Percentiles rank a stretch among this genome's conserved stretches.
Evolutionary conservation across 2,797 vertebrate genomes (phyloP).

Genomic region (Rhynchotus rufescens): DNA sequence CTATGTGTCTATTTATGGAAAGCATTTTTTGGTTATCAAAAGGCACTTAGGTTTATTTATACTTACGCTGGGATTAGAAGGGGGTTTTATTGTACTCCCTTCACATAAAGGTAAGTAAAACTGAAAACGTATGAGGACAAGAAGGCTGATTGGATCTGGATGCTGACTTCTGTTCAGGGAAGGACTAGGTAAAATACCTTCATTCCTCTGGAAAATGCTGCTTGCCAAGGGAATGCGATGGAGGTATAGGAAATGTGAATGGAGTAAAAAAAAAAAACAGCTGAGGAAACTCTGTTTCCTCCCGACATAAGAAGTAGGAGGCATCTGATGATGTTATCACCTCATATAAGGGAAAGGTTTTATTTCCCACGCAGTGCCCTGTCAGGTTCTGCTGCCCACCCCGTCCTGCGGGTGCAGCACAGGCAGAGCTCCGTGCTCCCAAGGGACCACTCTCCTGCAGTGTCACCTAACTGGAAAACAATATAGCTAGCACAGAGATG

Average conservation of each 20-base stretch:
- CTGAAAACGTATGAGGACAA: neutral
- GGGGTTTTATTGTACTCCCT: neutral
- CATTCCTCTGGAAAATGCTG: slow-evolving; percentile 59
- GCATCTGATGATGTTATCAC: slow-evolving; percentile 38
- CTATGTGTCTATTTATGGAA: neutral
- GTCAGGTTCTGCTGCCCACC: neutral
- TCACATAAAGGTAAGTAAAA: slow-evolving; percentile 17
- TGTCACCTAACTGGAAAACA: neutral
- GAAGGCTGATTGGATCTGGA: slow-evolving; percentile 21
- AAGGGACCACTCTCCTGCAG: neutral
- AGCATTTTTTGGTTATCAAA: neutral
- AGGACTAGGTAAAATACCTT: slow-evolving; percentile 39
- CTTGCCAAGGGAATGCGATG: slow-evolving; percentile 51
- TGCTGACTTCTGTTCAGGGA: slow-evolving; percentile 45
- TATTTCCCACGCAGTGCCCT: slow-evolving; percentile 34
- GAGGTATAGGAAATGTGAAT: slow-evolving; percentile 49
- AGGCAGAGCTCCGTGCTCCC: neutral
- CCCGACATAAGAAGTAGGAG: slow-evolving; percentile 41
- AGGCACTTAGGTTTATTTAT: slow-evolving; percentile 34
- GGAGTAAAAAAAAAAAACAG: neutral
- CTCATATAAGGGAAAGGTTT: slow-evolving; percentile 66
- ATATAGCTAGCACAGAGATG: neutral
- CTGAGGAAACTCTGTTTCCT: slow-evolving; percentile 54
- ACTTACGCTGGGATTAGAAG: slow-evolving; percentile 27
- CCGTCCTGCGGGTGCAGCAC: fast-evolving